phyloP scores from a whole-genome alignment of 2,113 vertebrate genomes.

The Chionis minor region DNA sequence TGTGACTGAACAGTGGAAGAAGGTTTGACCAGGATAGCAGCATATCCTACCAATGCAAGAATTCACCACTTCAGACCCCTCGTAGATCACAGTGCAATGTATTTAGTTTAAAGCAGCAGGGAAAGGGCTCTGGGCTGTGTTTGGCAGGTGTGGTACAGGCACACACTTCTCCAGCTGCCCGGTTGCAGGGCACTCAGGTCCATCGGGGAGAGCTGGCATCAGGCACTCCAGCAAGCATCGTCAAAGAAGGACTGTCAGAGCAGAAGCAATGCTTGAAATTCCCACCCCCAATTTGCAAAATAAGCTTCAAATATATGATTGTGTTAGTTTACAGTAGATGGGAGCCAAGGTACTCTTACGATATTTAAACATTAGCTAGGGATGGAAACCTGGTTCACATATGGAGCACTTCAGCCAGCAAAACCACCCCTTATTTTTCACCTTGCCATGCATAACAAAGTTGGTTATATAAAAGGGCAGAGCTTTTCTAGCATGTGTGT shows the following conservation, averaged over 20 bases:
- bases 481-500: not conserved
- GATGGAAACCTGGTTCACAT: not conserved
- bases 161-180: too few relatives aligned
- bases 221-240: not conserved
- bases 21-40: not conserved
- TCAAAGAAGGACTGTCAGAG: not conserved
- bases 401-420: not conserved
- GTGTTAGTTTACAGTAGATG: not conserved
- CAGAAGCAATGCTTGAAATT: not conserved
- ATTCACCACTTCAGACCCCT: not conserved
- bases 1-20: not conserved
- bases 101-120: not conserved
- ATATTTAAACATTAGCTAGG: not conserved
- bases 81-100: too few relatives aligned
- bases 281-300: not conserved
- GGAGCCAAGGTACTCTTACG: not conserved
- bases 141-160: not conserved
- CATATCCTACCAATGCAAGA: not conserved
- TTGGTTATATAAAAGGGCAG: not conserved
- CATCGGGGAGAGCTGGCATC: not conserved
- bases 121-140: not conserved
- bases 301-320: not conserved
- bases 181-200: not conserved
- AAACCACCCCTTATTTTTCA: rapidly evolving
- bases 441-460: not conserved